Base-by-base conservation (phyloP, 2,113 vertebrate genomes). In the rabbit (Oryctolagus cuniculus) region DNA sequence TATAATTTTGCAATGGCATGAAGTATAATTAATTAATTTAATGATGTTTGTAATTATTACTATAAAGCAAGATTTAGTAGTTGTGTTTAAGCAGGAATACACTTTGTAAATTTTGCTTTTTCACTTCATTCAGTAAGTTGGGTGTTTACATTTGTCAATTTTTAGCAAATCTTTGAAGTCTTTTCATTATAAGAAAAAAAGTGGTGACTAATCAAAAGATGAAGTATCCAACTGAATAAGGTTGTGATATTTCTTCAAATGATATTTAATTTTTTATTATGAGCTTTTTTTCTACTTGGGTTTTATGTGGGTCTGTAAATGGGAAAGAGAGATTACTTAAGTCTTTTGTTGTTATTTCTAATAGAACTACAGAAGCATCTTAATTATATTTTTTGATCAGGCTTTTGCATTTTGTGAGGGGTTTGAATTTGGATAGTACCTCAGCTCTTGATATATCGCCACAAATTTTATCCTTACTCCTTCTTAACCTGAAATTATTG, bases 11-110 rank as follows among this genome's bases (percentile, higher is more conserved):
- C 49, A 92, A 92, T 55, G 27, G 77, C n/a, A 6, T 58, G 11
- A 80, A 7, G 2, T 17, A 92, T 58, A 92, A 81, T 69, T 80
- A 81, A 82, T 72, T 82, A 93, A 91, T 66, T 85, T 27, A 94
- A 83, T 36, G 22, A 61, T 31, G 73, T 0, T 10, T 72, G 69
- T 74, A 72, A 27, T 64, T 78, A 1, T 79, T 80, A 78, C 49
- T 73, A 66, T 61, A 84, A 81, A 89, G 55, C 6, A 81, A 58
- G 82, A 84, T 70, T 19, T n/a, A 82, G 36, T 38, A 69, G 10
- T 67, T 82, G 49, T 79, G 22, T 21, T 31, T 82, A 91, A 58
- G 8, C 36, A 77, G 3, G 4, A 3, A 86, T 69, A 24, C 1
- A 89, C 3, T 93, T 90, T 73, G 22, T 64, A 74, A 83, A 58